Conservation (phyloP, 2,113 vertebrate genomes). For the Willisornis vidua region DNA sequence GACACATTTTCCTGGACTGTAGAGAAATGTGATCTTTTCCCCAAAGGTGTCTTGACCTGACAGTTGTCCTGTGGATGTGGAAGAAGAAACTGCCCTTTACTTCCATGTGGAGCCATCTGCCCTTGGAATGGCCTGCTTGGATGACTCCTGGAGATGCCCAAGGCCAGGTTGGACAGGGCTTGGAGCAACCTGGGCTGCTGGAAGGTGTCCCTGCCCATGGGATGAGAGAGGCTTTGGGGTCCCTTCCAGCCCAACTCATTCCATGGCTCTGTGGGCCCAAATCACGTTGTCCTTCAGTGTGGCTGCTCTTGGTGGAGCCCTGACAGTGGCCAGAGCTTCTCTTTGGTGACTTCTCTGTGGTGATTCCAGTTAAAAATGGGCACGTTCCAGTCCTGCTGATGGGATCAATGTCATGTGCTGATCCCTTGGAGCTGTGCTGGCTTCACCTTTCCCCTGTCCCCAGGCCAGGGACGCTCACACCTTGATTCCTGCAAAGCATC, state of each 20-base stretch:
- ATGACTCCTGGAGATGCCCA: not conserved
- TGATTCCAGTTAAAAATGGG: not conserved
- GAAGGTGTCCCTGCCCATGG: not conserved
- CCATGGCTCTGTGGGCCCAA: not conserved
- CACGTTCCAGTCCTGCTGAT: not conserved
- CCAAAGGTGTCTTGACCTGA: not conserved
- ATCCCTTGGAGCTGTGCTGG: not conserved
- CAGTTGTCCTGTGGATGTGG: not conserved
- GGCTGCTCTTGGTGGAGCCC: not conserved
- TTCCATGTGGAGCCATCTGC: not conserved
- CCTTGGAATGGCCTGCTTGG: not conserved
- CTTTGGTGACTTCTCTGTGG: not conserved
- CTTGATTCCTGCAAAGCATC: not conserved
- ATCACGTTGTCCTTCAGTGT: rapidly evolving
- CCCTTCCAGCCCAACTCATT: not conserved
- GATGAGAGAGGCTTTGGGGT: not conserved
- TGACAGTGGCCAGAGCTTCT: not conserved
- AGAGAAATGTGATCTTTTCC: not conserved
- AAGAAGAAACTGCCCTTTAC: not conserved
- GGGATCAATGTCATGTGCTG: not conserved
- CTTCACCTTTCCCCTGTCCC: not conserved
- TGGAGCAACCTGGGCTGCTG: not conserved
- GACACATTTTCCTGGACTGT: not conserved
- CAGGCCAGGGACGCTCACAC: rapidly evolving
- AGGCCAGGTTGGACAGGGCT: not conserved